Conservation (phyloP, 2,113 vertebrate species). For the Entosphenus tridentatus region DNA sequence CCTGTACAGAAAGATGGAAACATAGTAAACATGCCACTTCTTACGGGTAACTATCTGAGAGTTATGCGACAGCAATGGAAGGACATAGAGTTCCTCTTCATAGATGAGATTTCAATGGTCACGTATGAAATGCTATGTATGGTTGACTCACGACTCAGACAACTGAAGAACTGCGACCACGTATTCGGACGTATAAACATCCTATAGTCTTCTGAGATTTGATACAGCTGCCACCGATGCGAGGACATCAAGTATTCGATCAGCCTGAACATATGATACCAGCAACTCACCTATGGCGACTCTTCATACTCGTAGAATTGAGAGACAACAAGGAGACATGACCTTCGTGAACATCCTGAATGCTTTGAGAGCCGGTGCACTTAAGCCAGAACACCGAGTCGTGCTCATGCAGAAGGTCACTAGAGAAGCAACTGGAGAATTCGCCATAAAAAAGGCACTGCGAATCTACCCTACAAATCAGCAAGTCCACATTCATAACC, state of each 20-base stretch:
- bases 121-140: not conserved
- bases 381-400: not conserved
- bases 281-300: not conserved
- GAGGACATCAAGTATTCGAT: not conserved
- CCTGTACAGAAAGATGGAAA: slow-evolving; percentile 1
- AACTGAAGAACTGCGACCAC: not conserved
- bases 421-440: not conserved
- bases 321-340: not conserved
- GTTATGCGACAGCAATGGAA: not conserved
- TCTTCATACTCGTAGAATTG: not conserved
- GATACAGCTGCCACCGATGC: not conserved
- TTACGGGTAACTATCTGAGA: not conserved
- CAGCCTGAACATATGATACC: not conserved
- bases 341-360: not conserved
- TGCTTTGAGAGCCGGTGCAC: not conserved
- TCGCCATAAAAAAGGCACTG: not conserved
- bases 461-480: not conserved
- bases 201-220: not conserved
- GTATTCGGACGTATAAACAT: not conserved
- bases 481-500: not conserved
- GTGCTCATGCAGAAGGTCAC: not conserved
- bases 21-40: not conserved
- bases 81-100: not conserved
- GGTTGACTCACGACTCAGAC: not conserved
- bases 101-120: not conserved